These are phyloP conservation scores for Sinodicranocentrus sp. DNA, from an alignment of 2,888 invertebrate genomes.

Conservation along the genomic window DNA sequence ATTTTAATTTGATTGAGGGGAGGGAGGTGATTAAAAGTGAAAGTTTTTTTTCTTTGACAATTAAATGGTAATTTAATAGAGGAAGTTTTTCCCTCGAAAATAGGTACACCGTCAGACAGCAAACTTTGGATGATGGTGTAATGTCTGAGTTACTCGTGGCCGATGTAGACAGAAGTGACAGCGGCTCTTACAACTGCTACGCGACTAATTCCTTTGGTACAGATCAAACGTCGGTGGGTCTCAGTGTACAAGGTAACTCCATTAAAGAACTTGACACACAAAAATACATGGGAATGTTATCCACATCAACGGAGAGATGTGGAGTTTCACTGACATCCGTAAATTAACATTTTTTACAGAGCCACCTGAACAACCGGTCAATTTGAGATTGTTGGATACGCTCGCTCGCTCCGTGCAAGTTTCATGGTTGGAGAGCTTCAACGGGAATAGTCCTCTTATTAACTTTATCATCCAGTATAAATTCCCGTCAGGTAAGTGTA, in stretches of 20 bases:
- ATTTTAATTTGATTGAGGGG: slow-evolving; percentile 20
- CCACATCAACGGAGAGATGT: no score
- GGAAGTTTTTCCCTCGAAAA: no score
- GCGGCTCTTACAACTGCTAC: slow-evolving; percentile 89
- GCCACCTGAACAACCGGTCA: slow-evolving; percentile 93
- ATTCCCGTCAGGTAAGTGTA: slow-evolving; percentile 85
- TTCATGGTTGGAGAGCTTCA: slow-evolving; percentile 93
- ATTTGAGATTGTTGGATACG: slow-evolving; percentile 90
- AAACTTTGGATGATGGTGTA: slow-evolving; percentile 88
- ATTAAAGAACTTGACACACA: slow-evolving; percentile 40
- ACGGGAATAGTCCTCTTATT: slow-evolving; percentile 92
- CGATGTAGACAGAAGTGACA: slow-evolving; percentile 91
- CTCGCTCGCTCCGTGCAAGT: slow-evolving; percentile 90
- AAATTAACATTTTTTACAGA: slow-evolving; percentile 81
- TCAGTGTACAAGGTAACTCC: slow-evolving; percentile 89
- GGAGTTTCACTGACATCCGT: no score
- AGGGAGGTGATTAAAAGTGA: slow-evolving; percentile 5
- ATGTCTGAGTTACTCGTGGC: slow-evolving; percentile 91
- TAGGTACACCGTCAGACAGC: slow-evolving; percentile 87
- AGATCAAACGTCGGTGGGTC: slow-evolving; percentile 93
- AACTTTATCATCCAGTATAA: slow-evolving; percentile 94
- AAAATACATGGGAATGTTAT: no score
- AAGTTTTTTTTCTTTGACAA: slow-evolving; percentile 11
- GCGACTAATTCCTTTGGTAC: slow-evolving; percentile 94
- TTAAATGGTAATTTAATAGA: no score